A percentile compares a stretch with the other conserved stretches of the same genome.
Conservation (phyloP, 2,888 invertebrate species). For the Drosophila nigricruria region DNA sequence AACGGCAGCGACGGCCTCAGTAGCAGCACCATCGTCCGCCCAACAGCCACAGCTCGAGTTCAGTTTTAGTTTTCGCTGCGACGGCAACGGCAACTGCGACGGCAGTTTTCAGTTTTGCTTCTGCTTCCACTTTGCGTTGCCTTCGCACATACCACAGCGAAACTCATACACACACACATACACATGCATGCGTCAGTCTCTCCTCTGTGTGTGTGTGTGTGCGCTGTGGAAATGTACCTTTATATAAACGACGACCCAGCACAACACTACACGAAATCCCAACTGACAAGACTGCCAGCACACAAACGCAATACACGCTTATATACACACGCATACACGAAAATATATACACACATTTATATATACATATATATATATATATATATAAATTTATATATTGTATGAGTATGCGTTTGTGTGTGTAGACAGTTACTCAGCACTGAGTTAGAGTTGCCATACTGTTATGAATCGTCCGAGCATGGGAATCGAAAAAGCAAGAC, state of each 20-base stretch:
- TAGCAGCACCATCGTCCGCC: constrained; percentile 52
- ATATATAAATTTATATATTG: constrained; percentile 24
- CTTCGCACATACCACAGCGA: constrained; percentile 73
- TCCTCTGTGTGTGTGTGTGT: constrained; percentile 27
- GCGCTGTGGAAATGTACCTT: constrained; percentile 76
- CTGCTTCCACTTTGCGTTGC: constrained; percentile 70
- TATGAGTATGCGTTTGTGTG: constrained; percentile 15
- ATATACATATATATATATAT: constrained; percentile 25
- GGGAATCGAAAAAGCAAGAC: constrained; percentile 21
- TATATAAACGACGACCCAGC: constrained; percentile 77
- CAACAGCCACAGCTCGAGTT: constrained; percentile 63
- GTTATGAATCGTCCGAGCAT: constrained; percentile 24
- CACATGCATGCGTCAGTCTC: constrained; percentile 39
- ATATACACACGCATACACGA: constrained; percentile 33
- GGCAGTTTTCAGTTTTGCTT: constrained; percentile 65
- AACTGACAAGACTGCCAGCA: constrained; percentile 80
- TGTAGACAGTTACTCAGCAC: constrained; percentile 75
- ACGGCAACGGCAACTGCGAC: constrained; percentile 62
- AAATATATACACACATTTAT: constrained; percentile 38
- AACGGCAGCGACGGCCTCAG: constrained; percentile 48
- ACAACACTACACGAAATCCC: constrained; percentile 81
- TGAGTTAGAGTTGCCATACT: constrained; percentile 65
- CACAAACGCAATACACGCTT: constrained; percentile 52
- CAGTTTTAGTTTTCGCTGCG: constrained; percentile 73
- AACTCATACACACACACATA: constrained; percentile 44